These are phyloP conservation scores for Crocuta crocuta DNA, from an alignment of 2,113 vertebrate species.

Conservation along the genomic window DNA sequence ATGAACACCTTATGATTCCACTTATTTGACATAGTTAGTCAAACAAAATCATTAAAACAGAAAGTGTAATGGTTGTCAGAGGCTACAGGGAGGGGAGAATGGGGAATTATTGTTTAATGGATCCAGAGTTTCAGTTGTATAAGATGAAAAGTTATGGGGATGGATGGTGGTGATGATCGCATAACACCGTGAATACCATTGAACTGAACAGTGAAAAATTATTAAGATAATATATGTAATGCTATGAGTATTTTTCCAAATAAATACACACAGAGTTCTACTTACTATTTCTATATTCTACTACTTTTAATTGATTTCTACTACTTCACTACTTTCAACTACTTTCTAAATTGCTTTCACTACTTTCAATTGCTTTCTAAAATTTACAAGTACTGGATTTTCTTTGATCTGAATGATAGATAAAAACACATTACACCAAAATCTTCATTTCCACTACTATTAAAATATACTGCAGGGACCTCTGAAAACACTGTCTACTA, in stretches of 20 bases:
- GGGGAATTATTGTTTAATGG: not conserved
- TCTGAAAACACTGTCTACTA: constrained; percentile 80
- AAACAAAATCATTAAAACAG: not conserved
- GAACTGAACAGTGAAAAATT: not conserved
- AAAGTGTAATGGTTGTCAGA: not conserved
- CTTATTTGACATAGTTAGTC: not conserved
- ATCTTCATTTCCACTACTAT: constrained; percentile 75
- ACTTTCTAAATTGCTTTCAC: not conserved
- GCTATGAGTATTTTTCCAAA: not conserved
- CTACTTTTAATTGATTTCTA: not conserved
- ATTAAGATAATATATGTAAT: not conserved
- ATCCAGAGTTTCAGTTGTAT: not conserved
- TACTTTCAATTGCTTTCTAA: constrained; percentile 20
- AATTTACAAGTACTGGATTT: constrained; percentile 53
- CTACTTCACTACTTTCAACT: not conserved
- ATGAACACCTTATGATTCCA: not conserved
- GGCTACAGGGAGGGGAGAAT: not conserved
- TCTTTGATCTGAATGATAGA: constrained; percentile 74
- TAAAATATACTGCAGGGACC: constrained; percentile 82
- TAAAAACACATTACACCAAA: constrained; percentile 74
- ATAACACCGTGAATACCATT: not conserved
- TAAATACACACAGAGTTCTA: not conserved
- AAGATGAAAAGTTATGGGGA: not conserved
- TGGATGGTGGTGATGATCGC: not conserved
- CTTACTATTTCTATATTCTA: not conserved